Base-by-base conservation (phyloP, 2,113 vertebrate species). In the Catharus bicknelli region DNA sequence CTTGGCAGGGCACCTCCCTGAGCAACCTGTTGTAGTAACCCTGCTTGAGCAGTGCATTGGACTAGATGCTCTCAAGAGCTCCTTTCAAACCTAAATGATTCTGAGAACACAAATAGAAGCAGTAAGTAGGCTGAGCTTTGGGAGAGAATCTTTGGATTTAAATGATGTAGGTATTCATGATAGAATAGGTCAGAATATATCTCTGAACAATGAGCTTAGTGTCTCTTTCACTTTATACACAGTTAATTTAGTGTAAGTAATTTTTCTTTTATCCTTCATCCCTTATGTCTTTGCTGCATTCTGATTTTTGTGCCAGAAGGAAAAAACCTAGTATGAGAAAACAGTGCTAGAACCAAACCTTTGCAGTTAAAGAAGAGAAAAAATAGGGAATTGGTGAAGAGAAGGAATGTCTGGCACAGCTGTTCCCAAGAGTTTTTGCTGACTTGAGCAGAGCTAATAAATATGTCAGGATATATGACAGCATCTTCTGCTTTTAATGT, bases 261-360 rank as follows among this genome's bases (percentile, higher is more conserved):
- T 97, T 93, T 59, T 94, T 95, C 88, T 97, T 94, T 96, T 93
- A 94, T 96, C 78, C 66, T 94, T 95, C 73, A 91, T 93, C 45
- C 32, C 27, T 93, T 93, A 79, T 67, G 76, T 76, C 47, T 95
- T 94, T 94, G 70, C 77, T 94, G 86, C 86, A 79, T 95, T 95
- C 87, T 81, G 59, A 64, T 88, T 88, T 83, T 83, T 86, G 64
- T 92, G 89, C 94, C 83, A 93, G 70, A 47, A 91, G 36, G 48
- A 13, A 55, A 81, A 91, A 90, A 54, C 5, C 36, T 72, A 25
- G 29, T 70, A 50, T 80, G 83, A 92, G 83, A 94, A 94, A 86
- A 36, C 29, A 79, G n/a, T 63, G 47, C 63, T 92, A 73, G 62
- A 81, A 62, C 25, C 59, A 47, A 95, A 61, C 47, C 91, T 62